phyloP scores from a whole-genome alignment of 1,140 invertebrate species.

The Drosophila sturtevanti region DNA sequence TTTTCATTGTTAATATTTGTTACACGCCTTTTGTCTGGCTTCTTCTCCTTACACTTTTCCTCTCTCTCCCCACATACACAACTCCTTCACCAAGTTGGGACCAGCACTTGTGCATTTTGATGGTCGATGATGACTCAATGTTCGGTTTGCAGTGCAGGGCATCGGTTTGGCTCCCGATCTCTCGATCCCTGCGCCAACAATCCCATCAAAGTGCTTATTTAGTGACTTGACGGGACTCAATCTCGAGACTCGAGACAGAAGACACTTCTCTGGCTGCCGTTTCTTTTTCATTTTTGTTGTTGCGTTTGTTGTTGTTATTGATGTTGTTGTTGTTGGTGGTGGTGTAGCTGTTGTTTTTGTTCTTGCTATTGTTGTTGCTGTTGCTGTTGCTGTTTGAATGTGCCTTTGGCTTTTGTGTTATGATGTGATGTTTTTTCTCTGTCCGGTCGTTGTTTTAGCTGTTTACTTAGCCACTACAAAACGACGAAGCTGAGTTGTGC shows the following conservation, averaged over 20 bases:
- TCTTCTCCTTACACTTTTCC: background rate
- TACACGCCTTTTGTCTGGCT: conserved; percentile 73
- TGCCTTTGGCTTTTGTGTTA: background rate
- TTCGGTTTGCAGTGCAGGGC: conserved; percentile 11
- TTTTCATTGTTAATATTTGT: conserved; percentile 81
- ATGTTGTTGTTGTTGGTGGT: background rate
- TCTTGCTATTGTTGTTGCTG: background rate
- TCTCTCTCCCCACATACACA: too few species aligned
- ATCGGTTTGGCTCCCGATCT: conserved; percentile 38
- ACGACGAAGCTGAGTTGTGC: conserved; percentile 55
- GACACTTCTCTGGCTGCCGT: conserved; percentile 77
- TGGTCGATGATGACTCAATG: conserved; percentile 67
- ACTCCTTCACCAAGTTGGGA: background rate
- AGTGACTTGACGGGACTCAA: conserved; percentile 69
- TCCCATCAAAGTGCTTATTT: conserved; percentile 71
- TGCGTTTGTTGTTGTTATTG: background rate
- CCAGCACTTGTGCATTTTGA: conserved; percentile 39
- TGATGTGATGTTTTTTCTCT: conserved; percentile 12
- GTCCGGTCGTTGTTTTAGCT: conserved; percentile 60
- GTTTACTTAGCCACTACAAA: conserved; percentile 74
- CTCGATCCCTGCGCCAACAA: conserved; percentile 30
- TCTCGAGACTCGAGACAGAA: conserved; percentile 55
- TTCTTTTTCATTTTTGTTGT: conserved; percentile 24
- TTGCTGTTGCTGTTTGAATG: background rate
- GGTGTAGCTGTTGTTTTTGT: background rate